These are phyloP conservation scores for Morpho helenor DNA, from an alignment of 2,888 invertebrate genomes.

Conservation along the genomic window DNA sequence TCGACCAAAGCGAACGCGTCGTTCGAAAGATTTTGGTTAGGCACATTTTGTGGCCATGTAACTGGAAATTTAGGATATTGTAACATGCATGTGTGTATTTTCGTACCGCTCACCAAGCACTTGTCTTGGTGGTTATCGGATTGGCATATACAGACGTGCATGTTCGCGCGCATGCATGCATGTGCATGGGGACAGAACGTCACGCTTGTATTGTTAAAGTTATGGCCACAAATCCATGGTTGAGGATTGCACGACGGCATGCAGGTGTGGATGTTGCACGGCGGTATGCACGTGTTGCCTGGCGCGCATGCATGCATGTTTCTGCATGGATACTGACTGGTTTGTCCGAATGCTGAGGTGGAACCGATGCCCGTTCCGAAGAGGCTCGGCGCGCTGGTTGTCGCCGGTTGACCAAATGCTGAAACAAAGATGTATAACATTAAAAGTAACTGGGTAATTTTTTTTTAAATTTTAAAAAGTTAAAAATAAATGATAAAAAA, in stretches of 20 bases:
- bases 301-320: slow-evolving; percentile 1
- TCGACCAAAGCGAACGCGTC: too few relatives aligned
- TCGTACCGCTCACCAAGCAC: not conserved
- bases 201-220: not conserved
- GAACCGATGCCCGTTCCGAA: slow-evolving; percentile 80
- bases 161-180: slow-evolving; percentile 1
- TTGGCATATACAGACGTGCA: not conserved
- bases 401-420: slow-evolving; percentile 74
- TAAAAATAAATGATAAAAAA: too few relatives aligned
- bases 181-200: not conserved
- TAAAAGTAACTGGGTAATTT: too few relatives aligned
- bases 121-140: not conserved
- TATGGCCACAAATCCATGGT: not conserved
- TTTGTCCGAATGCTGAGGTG: slow-evolving; percentile 79
- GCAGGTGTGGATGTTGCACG: not conserved
- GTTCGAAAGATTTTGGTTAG: too few relatives aligned
- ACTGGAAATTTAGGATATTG: too few relatives aligned
- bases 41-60: too few relatives aligned
- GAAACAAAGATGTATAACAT: slow-evolving; percentile 9
- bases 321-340: slow-evolving; percentile 44
- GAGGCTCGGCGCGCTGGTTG: slow-evolving; percentile 78
- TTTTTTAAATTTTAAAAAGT: too few relatives aligned
- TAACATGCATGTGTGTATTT: slow-evolving; percentile 2
- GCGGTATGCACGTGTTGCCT: not conserved
- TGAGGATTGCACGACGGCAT: slow-evolving; percentile 1